Evolutionary conservation across 2,888 invertebrate genomes (phyloP), one percentile per base, ranked within the genome.

Genomic region (Fragum whitleyi): DNA sequence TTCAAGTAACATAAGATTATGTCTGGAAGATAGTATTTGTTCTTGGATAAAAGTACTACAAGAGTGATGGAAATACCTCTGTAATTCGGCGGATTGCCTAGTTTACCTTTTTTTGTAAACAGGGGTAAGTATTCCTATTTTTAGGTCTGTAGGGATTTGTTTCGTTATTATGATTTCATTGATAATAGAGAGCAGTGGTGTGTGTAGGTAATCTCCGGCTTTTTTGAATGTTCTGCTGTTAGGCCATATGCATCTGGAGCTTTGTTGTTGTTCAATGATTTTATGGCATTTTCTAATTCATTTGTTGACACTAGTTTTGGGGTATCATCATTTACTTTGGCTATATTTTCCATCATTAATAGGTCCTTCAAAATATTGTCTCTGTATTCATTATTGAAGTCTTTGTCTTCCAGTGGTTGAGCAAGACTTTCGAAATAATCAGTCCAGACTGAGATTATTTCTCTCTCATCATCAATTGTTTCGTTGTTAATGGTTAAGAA

Each of bases 41-140:
- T 47, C 47, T 47, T 19, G n/a, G n/a, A 47, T 47, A 19, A 19
- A 47, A 47, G 47, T 19, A 47, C n/a, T 19, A 47, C n/a, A 19
- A n/a, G 47, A 47, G 47, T 47, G n/a, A 47, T n/a, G 6, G 47
- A 47, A 6, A 47, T 47, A 19, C 47, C 47, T n/a, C 47, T 47
- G n/a, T 47, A 47, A 47, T 47, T 47, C n/a, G 47, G n/a, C n/a
- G 47, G 47, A n/a, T 47, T 47, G n/a, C n/a, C 47, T 19, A n/a
- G 19, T 19, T 47, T 47, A 19, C 47, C 47, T n/a, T 47, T 47
- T 47, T n/a, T n/a, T n/a, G n/a, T n/a, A n/a, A n/a, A n/a, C n/a
- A n/a, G n/a, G n/a, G n/a, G n/a, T n/a, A n/a, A n/a, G n/a, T n/a
- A n/a, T n/a, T n/a, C n/a, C n/a, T n/a, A n/a, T n/a, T n/a, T n/a